A percentile compares a stretch with the other conserved stretches of the same genome.
Conservation (phyloP, 1,140 invertebrate species). For the Bemisia tabaci region DNA sequence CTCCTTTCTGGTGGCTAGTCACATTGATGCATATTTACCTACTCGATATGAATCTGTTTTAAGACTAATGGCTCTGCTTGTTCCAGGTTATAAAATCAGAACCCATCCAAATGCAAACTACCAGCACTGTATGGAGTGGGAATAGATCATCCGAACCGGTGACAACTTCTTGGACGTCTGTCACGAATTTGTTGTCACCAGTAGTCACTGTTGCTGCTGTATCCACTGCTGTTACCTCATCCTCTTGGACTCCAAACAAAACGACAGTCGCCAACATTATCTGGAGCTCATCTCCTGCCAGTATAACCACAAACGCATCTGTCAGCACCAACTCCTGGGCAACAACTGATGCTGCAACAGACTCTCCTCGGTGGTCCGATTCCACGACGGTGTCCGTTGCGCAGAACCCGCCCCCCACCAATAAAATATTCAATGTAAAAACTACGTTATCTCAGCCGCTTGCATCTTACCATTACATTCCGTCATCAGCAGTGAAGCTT, state of each 20-base stretch:
- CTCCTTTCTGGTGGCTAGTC: no score
- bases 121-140: background rate
- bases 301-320: background rate
- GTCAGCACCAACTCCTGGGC: background rate
- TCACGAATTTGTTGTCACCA: background rate
- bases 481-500: background rate
- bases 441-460: background rate
- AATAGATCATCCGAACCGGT: background rate
- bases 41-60: background rate
- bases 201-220: background rate
- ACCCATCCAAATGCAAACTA: background rate
- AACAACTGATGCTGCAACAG: background rate
- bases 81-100: background rate
- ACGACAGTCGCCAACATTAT: background rate
- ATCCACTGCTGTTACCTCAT: background rate
- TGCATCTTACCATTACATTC: background rate
- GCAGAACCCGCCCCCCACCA: background rate
- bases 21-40: no score
- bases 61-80: background rate
- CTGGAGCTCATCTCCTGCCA: slow-evolving; percentile 3
- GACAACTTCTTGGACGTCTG: background rate
- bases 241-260: background rate
- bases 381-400: background rate
- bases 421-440: background rate
- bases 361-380: background rate